phyloP scores from a whole-genome alignment of 1,140 invertebrate genomes.

The Hyles euphorbiae region DNA sequence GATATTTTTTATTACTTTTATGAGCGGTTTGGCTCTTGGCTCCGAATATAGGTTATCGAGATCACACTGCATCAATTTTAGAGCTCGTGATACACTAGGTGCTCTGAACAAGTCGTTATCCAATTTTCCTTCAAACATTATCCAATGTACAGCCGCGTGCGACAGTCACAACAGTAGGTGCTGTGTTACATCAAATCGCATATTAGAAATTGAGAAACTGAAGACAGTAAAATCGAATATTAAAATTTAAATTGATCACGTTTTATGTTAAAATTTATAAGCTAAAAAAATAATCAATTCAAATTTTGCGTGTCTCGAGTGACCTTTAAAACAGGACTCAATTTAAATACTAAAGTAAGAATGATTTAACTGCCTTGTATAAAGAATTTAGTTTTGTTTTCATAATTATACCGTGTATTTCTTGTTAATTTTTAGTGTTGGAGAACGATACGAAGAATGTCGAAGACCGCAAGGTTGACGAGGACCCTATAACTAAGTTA shows the following conservation, averaged over 20 bases:
- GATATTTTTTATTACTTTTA: constrained; percentile 7
- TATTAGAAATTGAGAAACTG: no score
- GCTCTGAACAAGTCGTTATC: not conserved
- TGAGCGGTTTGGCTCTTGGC: not conserved
- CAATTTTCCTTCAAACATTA: constrained; percentile 6
- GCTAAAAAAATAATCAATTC: no score
- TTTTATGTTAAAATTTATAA: no score
- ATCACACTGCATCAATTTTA: constrained; percentile 4
- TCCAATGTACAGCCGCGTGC: constrained; percentile 3
- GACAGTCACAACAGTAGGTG: constrained; percentile 2
- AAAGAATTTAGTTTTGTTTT: no score
- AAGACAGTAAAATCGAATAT: no score
- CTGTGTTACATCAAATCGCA: not conserved
- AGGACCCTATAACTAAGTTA: constrained; percentile 63
- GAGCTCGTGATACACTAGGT: constrained; percentile 3
- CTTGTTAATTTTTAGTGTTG: constrained; percentile 48
- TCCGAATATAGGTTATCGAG: constrained; percentile 10
- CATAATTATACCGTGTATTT: no score
- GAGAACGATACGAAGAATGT: constrained; percentile 49
- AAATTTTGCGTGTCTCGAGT: no score
- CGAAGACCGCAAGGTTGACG: constrained; percentile 34
- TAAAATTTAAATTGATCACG: no score
- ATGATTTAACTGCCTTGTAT: no score
- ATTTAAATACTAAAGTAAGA: no score
- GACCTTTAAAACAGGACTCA: no score